These are phyloP conservation scores for Acrobasis suavella DNA, from an alignment of 2,888 invertebrate species.

Conservation along the genomic window DNA sequence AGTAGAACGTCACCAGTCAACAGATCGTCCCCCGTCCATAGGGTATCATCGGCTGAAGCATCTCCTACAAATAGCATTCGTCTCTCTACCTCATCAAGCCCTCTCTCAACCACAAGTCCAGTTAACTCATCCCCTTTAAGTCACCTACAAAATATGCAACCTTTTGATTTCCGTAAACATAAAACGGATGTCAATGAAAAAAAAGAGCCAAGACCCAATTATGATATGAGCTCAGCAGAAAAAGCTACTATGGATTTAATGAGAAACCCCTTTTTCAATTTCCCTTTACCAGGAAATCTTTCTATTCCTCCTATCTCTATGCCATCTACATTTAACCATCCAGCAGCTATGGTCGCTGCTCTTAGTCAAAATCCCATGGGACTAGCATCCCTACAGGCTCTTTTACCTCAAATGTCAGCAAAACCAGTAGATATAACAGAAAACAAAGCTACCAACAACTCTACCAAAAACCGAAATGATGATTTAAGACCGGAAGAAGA, in stretches of 20 bases:
- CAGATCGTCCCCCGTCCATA: constrained; percentile 55
- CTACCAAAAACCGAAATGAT: constrained; percentile 56
- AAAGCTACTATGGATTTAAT: constrained; percentile 83
- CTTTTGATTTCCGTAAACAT: constrained; percentile 93
- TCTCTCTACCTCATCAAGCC: constrained; percentile 76
- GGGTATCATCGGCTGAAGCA: constrained; percentile 63
- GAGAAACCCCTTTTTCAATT: constrained; percentile 85
- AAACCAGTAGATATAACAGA: constrained; percentile 67
- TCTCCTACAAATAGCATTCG: constrained; percentile 69
- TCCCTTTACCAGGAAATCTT: constrained; percentile 81
- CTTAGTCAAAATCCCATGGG: constrained; percentile 83
- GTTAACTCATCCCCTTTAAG: constrained; percentile 90
- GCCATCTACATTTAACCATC: constrained; percentile 81
- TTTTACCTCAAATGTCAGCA: constrained; percentile 83
- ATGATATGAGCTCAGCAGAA: constrained; percentile 60
- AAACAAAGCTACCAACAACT: constrained; percentile 62
- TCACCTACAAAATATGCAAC: constrained; percentile 96
- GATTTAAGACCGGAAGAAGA: constrained; percentile 64
- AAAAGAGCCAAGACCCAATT: constrained; percentile 73
- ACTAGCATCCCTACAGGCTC: constrained; percentile 84
- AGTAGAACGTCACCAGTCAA: constrained; percentile 55
- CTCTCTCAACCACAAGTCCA: constrained; percentile 81
- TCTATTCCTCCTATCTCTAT: constrained; percentile 82
- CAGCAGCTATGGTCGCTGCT: constrained; percentile 85
- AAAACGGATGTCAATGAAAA: constrained; percentile 60